Percentiles rank a stretch among this genome's conserved stretches.
Conservation (phyloP, 2,888 invertebrate genomes). For the Scaptomyza flava region DNA sequence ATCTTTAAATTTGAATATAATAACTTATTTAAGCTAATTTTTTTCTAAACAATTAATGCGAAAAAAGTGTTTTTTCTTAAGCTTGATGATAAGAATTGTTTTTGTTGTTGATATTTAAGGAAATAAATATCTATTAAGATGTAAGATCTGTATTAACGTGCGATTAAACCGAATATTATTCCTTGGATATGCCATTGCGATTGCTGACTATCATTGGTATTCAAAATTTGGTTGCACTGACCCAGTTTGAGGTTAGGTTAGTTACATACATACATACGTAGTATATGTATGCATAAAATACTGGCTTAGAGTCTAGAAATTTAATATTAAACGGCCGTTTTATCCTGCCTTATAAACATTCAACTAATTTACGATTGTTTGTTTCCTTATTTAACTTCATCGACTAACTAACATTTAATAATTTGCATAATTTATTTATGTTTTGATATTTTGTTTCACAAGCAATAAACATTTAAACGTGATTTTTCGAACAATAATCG, state of each 20-base stretch:
- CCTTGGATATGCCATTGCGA: neutral
- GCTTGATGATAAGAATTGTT: constrained; percentile 24
- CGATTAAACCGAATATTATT: neutral
- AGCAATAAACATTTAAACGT: constrained; percentile 71
- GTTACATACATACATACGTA: neutral
- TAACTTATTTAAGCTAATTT: constrained; percentile 25
- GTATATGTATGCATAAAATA: constrained; percentile 32
- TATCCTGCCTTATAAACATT: constrained; percentile 10
- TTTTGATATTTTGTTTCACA: constrained; percentile 39
- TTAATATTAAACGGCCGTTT: constrained; percentile 19
- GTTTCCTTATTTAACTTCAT: neutral
- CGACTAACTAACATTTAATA: constrained; percentile 9
- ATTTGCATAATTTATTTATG: constrained; percentile 1
- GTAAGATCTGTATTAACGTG: neutral
- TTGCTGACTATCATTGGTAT: neutral
- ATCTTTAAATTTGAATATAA: constrained; percentile 33
- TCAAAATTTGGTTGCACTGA: constrained; percentile 2
- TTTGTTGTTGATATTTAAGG: constrained; percentile 6
- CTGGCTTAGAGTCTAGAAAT: constrained; percentile 43
- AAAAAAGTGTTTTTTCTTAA: constrained; percentile 13
- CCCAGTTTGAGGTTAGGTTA: constrained; percentile 8
- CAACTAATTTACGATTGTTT: constrained; percentile 11
- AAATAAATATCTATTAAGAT: neutral
- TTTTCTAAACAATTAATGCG: constrained; percentile 34
- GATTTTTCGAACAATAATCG: constrained; percentile 51